Evolutionary conservation across 92 coral and sea anemone genomes (phyloP).

Genomic region (Siderastrea radians): DNA sequence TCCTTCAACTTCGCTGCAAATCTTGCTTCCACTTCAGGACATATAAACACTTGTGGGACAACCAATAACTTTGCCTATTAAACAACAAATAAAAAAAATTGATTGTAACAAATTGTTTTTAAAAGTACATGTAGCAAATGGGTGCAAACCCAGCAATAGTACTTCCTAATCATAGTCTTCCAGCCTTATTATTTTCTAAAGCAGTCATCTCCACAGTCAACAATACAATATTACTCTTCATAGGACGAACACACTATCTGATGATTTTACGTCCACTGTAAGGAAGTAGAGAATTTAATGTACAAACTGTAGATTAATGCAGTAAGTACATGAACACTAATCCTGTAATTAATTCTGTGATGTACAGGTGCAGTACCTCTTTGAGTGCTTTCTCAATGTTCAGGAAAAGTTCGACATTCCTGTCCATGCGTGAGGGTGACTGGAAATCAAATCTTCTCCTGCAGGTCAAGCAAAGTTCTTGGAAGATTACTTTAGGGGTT

Average conservation of each 20-base stretch:
- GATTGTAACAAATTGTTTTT: not conserved
- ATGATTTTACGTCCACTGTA: too few relatives aligned
- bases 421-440: constrained; percentile 98
- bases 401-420: constrained; percentile 96
- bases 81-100: not conserved
- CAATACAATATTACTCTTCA: too few relatives aligned
- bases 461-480: not conserved
- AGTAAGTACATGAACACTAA: not conserved
- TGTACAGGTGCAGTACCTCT: constrained; percentile 73
- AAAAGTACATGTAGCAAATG: too few relatives aligned
- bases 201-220: too few relatives aligned
- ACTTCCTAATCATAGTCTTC: too few relatives aligned
- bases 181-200: too few relatives aligned
- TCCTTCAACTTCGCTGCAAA: constrained; percentile 84
- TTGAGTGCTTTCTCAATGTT: constrained; percentile 93
- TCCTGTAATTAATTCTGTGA: not conserved
- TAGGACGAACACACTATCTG: too few relatives aligned
- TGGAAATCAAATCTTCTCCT: constrained; percentile 99
- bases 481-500: too few relatives aligned
- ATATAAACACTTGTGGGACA: constrained; percentile 86
- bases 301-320: too few relatives aligned
- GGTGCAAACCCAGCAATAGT: too few relatives aligned
- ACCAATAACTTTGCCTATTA: constrained; percentile 72
- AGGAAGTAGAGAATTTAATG: too few relatives aligned
- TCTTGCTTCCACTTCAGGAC: constrained; percentile 85